phyloP scores from a whole-genome alignment of 35 echinoderm and acorn worm species.

The Apostichopus japonicus region DNA sequence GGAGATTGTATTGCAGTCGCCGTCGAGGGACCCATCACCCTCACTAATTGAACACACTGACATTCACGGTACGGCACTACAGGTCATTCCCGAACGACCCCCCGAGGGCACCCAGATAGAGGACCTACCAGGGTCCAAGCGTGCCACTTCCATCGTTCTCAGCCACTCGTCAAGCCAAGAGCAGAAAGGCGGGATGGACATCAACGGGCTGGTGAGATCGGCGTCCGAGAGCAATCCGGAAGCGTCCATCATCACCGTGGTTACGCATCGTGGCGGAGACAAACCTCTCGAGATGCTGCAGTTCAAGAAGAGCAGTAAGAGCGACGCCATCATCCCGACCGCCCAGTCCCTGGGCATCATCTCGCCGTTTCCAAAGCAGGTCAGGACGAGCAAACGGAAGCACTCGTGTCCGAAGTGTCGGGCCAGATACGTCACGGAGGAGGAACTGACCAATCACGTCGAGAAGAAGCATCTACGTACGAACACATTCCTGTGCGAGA shows the following conservation, averaged over 20 bases:
- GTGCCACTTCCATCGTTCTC: not conserved
- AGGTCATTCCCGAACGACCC: not conserved
- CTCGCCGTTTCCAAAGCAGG: slow-evolving; percentile 76
- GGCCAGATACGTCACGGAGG: slow-evolving; percentile 69
- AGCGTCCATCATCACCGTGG: slow-evolving; percentile 84
- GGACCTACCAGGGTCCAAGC: slow-evolving; percentile 3
- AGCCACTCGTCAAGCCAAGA: not conserved
- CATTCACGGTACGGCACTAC: not conserved
- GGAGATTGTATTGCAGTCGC: not conserved
- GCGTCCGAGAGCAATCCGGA: slow-evolving; percentile 80
- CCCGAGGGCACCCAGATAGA: not conserved
- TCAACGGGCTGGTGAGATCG: slow-evolving; percentile 70
- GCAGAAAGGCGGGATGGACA: slow-evolving; percentile 53
- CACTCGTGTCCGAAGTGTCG: slow-evolving; percentile 75
- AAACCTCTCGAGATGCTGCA: slow-evolving; percentile 75
- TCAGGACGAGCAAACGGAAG: slow-evolving; percentile 64
- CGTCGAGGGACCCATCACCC: not conserved
- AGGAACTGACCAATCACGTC: slow-evolving; percentile 78
- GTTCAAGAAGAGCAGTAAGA: slow-evolving; percentile 88
- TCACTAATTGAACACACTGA: not conserved
- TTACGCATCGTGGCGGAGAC: slow-evolving; percentile 67
- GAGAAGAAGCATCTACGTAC: slow-evolving; percentile 80
- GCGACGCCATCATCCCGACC: slow-evolving; percentile 94
- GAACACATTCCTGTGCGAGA: slow-evolving; percentile 85
- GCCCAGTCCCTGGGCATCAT: slow-evolving; percentile 84